Base-by-base conservation (phyloP, 2,888 invertebrate species). In the Spilarctia lutea region DNA sequence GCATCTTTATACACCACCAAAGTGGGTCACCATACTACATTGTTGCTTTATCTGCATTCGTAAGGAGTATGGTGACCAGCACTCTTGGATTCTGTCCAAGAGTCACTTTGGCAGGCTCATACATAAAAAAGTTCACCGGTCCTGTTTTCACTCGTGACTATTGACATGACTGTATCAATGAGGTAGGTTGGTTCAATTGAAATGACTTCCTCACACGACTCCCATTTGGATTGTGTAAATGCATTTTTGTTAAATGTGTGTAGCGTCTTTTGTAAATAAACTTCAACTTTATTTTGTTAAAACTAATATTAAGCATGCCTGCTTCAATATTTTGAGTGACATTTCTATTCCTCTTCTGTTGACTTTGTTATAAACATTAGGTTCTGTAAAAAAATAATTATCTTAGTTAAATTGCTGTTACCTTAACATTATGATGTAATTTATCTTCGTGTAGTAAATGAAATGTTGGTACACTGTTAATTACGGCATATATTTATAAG, bases 341-440 rank as follows among this genome's bases (percentile, higher is more conserved):
- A 72, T 71, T 45, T 42, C 45, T 48, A 65, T 65, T 74, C 68
- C 76, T 74, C 35, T 78, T 79, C 79, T 80, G 74, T 84, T 79
- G 77, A 84, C 83, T 72, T 68, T 76, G 20, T 66, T n/a, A n/a
- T n/a, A n/a, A n/a, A n/a, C n/a, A 74, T 60, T 77, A 84, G 71
- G 70, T 80, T 78, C 73, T 77, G 71, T 76, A 78, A 67, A 66
- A 67, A 84, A 77, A 79, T 83, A 81, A 81, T 81, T 83, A 83
- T 85, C 81, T 83, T 83, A 83, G 77, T 81, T 82, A 72, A 83
- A 78, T 76, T 79, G 66, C 81, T 84, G 83, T 84, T 83, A 84
- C 83, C 79, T 77, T 79, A 74, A 73, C 71, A 76, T 81, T 78
- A 76, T 81, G 75, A 77, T 84, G 56, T 83, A 76, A 74, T 80